Percentiles rank a stretch among this genome's conserved stretches.
These are phyloP conservation scores for Lophotis ruficrista DNA, from an alignment of 2,113 vertebrate species.

Conservation along the genomic window DNA sequence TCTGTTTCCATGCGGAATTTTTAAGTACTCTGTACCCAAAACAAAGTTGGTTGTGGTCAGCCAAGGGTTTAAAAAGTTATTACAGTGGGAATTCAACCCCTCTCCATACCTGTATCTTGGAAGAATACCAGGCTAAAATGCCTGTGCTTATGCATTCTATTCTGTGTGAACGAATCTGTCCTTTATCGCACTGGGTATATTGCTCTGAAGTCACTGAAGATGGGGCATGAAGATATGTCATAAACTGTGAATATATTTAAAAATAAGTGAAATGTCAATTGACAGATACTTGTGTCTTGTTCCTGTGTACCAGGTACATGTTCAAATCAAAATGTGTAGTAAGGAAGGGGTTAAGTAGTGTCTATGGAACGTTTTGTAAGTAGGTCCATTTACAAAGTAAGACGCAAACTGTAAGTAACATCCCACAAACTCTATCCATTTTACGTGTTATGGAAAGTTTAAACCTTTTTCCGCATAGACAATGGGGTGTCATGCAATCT, in stretches of 20 bases:
- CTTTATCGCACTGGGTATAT: background rate
- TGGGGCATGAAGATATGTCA: background rate
- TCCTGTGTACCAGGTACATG: background rate
- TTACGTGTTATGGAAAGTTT: background rate
- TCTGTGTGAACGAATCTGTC: fast-evolving
- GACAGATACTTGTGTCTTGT: background rate
- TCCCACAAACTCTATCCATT: background rate
- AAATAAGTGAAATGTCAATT: background rate
- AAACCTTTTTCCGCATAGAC: background rate
- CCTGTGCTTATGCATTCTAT: background rate
- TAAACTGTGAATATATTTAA: background rate
- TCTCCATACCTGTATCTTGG: fast-evolving
- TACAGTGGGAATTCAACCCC: background rate
- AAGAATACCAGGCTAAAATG: background rate
- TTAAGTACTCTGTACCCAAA: background rate
- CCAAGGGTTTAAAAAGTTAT: background rate
- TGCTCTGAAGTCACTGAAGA: background rate
- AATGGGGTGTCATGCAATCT: background rate
- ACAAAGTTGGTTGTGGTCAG: background rate
- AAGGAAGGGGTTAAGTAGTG: background rate
- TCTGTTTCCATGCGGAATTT: background rate
- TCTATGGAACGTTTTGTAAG: background rate
- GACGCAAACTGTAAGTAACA: background rate
- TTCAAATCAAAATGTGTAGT: background rate
- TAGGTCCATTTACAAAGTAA: background rate